Evolutionary conservation across 2,797 vertebrate genomes (phyloP).

Genomic region (Hippocampus kuda): DNA sequence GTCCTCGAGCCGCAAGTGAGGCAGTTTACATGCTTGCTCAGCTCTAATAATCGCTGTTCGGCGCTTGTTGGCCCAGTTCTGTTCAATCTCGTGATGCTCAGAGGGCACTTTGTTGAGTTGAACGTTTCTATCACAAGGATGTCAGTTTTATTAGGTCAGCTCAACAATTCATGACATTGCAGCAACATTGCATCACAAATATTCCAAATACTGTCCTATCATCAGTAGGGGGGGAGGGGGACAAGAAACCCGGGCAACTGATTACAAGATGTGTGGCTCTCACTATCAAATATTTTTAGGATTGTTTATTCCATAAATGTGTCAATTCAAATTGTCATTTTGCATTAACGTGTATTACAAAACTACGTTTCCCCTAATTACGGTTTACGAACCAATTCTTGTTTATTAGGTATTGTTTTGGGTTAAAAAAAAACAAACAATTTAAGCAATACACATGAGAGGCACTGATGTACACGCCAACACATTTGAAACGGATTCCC

Average conservation of each 20-base stretch:
- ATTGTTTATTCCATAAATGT: too few species aligned
- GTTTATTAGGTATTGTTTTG: too few species aligned
- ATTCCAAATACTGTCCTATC: background rate
- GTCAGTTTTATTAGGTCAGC: background rate
- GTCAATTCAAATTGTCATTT: too few species aligned
- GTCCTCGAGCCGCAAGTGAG: background rate
- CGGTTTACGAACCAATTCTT: too few species aligned
- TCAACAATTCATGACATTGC: conserved; percentile 1
- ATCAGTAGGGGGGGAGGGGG: background rate
- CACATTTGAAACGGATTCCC: too few species aligned
- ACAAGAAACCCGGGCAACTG: background rate
- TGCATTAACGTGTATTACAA: too few species aligned
- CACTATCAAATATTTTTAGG: too few species aligned
- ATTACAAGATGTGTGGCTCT: too few species aligned
- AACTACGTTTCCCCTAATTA: too few species aligned
- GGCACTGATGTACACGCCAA: too few species aligned
- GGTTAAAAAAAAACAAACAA: too few species aligned
- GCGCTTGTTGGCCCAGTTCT: background rate
- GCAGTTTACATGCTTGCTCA: background rate
- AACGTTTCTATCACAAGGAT: background rate
- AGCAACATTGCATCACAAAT: background rate
- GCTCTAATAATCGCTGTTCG: background rate
- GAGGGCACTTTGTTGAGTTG: background rate
- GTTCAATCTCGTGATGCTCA: background rate
- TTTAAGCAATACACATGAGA: too few species aligned